Evolutionary conservation across 2,797 vertebrate genomes (phyloP).

Genomic region (Triplophysa bombifrons): DNA sequence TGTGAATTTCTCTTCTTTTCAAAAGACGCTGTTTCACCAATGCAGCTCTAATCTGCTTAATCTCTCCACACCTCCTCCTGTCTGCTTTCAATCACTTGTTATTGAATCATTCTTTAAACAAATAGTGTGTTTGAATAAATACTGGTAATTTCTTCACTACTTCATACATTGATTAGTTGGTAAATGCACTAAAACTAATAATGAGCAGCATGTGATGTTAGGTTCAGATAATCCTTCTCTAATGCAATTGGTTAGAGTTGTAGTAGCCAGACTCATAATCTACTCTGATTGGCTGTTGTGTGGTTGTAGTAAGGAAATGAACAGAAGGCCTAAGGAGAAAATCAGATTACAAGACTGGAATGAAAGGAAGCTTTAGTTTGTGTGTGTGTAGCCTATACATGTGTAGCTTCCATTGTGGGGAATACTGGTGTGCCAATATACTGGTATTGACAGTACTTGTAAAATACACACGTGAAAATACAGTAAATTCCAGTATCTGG

Average conservation of each 20-base stretch:
- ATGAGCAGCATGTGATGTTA: slow-evolving; percentile 4
- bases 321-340: slow-evolving; percentile 44
- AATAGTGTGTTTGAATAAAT: neutral
- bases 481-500: too few relatives aligned
- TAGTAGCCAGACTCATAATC: neutral
- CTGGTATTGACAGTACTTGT: too few relatives aligned
- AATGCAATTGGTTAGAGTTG: slow-evolving; percentile 21
- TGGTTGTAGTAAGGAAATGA: slow-evolving; percentile 34
- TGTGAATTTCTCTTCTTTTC: slow-evolving; percentile 7
- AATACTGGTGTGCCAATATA: too few relatives aligned
- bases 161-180: neutral
- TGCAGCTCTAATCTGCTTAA: slow-evolving; percentile 46
- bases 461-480: too few relatives aligned
- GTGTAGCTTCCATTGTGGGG: too few relatives aligned
- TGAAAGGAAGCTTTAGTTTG: slow-evolving; percentile 21
- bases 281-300: slow-evolving; percentile 11
- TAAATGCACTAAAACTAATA: neutral
- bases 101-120: neutral
- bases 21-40: slow-evolving; percentile 25
- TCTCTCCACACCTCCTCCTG: slow-evolving; percentile 34
- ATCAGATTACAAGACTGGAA: slow-evolving; percentile 51
- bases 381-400: neutral
- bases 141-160: neutral
- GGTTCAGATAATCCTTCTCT: neutral
- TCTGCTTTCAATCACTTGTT: neutral